Evolutionary conservation across 2,888 invertebrate species (phyloP).

Genomic region (Chorisops tibialis): DNA sequence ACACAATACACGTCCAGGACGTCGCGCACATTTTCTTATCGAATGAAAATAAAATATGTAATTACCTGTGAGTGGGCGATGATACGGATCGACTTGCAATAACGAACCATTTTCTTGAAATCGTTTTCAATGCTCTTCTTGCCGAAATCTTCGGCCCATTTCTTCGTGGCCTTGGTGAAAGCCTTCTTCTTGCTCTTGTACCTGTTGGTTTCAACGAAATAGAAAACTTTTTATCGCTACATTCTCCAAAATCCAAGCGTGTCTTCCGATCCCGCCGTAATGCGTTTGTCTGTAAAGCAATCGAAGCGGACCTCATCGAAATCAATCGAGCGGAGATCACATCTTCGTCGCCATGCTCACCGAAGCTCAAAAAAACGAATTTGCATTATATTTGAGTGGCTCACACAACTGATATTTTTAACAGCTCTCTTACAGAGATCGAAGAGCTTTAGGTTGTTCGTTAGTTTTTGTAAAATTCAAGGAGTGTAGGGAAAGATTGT

Average conservation of each 20-base stretch:
- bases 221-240: slow-evolving; percentile 4
- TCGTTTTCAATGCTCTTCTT: slow-evolving; percentile 96
- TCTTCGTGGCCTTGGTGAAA: slow-evolving; percentile 96
- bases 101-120: slow-evolving; percentile 95
- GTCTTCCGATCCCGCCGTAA: slow-evolving; percentile 1
- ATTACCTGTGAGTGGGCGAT: slow-evolving; percentile 96
- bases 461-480: slow-evolving; percentile 14
- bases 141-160: slow-evolving; percentile 97
- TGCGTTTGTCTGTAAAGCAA: slow-evolving; percentile 45
- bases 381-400: slow-evolving; percentile 41
- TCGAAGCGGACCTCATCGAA: slow-evolving; percentile 63
- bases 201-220: slow-evolving; percentile 58
- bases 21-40: slow-evolving; percentile 37
- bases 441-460: slow-evolving; percentile 57
- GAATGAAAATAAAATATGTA: slow-evolving; percentile 13
- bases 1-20: slow-evolving; percentile 44
- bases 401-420: slow-evolving; percentile 48
- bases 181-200: slow-evolving; percentile 99
- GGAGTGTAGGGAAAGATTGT: not conserved
- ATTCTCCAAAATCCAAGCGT: slow-evolving; percentile 37
- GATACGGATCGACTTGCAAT: slow-evolving; percentile 94
- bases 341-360: slow-evolving; percentile 49
- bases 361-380: slow-evolving; percentile 27
- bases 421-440: slow-evolving; percentile 65
- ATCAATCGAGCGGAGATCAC: slow-evolving; percentile 66